phyloP scores from a whole-genome alignment of 2,888 invertebrate species.

The Eilema caniola region DNA sequence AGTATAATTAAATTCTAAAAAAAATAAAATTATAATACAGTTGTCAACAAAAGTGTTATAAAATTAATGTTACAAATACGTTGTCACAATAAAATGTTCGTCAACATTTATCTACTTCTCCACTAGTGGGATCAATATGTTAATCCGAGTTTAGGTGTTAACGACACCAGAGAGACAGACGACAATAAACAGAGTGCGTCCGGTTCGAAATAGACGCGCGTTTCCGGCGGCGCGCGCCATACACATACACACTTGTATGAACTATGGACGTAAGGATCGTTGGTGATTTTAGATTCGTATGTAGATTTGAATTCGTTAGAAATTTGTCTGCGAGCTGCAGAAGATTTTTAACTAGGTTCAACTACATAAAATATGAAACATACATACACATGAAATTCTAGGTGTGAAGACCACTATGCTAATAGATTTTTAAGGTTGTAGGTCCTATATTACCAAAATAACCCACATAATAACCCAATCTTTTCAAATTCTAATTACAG shows the following conservation, averaged over 20 bases:
- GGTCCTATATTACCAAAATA: too few species aligned
- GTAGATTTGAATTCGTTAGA: conserved; percentile 12
- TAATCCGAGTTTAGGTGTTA: conserved; percentile 76
- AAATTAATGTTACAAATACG: conserved; percentile 19
- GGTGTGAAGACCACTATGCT: too few species aligned
- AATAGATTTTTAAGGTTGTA: too few species aligned
- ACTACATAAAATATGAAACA: too few species aligned
- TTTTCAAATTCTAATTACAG: too few species aligned
- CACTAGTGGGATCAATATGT: conserved; percentile 66
- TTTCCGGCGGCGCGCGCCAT: conserved; percentile 74
- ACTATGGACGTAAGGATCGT: conserved; percentile 22
- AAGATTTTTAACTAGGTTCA: not conserved
- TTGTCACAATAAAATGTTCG: conserved; percentile 21
- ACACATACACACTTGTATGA: conserved; percentile 25
- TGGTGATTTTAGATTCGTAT: conserved; percentile 17
- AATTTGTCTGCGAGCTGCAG: not conserved
- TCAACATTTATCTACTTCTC: conserved; percentile 18
- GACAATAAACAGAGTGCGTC: conserved; percentile 82
- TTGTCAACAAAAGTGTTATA: conserved; percentile 26
- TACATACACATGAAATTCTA: too few species aligned
- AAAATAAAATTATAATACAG: conserved; percentile 19
- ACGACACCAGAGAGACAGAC: conserved; percentile 76
- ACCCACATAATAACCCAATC: too few species aligned
- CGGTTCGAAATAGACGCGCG: conserved; percentile 83
- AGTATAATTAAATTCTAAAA: not conserved